These are phyloP conservation scores for Rhyacophila evoluta DNA, from an alignment of 2,888 invertebrate genomes.

Conservation along the genomic window DNA sequence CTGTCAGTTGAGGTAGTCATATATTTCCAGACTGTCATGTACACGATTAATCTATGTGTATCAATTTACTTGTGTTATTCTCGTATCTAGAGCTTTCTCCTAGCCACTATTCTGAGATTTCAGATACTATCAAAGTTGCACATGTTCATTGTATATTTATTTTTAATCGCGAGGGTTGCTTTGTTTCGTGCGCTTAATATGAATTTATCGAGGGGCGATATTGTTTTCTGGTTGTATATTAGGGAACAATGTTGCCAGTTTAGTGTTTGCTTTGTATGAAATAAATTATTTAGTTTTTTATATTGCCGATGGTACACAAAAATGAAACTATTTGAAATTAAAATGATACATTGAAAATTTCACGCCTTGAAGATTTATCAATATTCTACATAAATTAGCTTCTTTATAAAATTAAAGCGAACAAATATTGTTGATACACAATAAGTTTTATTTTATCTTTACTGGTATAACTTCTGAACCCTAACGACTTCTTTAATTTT, in stretches of 20 bases:
- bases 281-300: neutral
- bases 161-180: conserved; percentile 50
- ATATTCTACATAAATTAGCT: too few relatives aligned
- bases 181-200: conserved; percentile 39
- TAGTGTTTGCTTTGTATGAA: neutral
- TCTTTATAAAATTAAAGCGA: too few relatives aligned
- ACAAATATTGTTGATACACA: too few relatives aligned
- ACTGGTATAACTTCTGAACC: too few relatives aligned
- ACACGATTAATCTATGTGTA: neutral
- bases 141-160: conserved; percentile 50
- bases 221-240: conserved; percentile 30
- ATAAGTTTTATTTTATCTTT: too few relatives aligned
- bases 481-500: too few relatives aligned
- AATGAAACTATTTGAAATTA: too few relatives aligned
- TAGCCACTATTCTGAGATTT: neutral
- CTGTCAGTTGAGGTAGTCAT: neutral
- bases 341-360: too few relatives aligned
- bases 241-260: conserved; percentile 15
- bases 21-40: neutral
- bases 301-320: too few relatives aligned
- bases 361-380: too few relatives aligned
- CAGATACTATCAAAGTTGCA: conserved; percentile 35
- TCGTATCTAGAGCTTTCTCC: neutral
- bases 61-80: neutral
- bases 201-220: conserved; percentile 45